Conservation (phyloP, 2,797 vertebrate genomes). For the Sylvilagus floridanus region DNA sequence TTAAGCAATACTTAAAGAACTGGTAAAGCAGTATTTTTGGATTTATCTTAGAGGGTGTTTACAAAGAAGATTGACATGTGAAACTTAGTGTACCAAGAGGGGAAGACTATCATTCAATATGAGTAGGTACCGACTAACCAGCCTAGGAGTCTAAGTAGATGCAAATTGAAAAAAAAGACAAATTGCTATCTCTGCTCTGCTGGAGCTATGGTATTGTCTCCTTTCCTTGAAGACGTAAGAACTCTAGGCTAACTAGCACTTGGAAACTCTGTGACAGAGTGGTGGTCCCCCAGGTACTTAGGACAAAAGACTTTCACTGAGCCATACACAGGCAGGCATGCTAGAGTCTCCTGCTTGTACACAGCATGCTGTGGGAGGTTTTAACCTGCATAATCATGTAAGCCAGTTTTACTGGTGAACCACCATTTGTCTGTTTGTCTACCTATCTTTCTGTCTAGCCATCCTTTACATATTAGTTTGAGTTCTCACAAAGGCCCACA, state of each 20-base stretch:
- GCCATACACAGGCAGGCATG: not conserved
- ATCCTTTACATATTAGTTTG: not conserved
- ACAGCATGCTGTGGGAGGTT: not conserved
- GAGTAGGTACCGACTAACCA: no score
- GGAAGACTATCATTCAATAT: not conserved
- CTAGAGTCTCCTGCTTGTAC: not conserved
- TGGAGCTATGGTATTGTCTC: no score
- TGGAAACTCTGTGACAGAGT: no score
- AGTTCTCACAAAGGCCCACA: no score
- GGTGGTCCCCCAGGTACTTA: not conserved
- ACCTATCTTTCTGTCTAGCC: not conserved
- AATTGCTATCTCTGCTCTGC: not conserved
- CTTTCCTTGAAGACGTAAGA: not conserved
- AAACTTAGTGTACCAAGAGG: not conserved
- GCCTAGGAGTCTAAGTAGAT: no score
- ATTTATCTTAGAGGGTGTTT: not conserved
- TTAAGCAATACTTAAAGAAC: not conserved
- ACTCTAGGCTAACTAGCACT: not conserved
- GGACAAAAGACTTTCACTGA: not conserved
- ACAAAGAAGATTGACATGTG: not conserved
- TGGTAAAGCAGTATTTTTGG: no score
- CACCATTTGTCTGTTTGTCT: not conserved
- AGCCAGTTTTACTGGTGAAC: not conserved
- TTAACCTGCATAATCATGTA: not conserved
- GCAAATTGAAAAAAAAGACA: not conserved